Base-by-base conservation (phyloP, 2,888 invertebrate genomes). In the Drosophila koepferae region DNA sequence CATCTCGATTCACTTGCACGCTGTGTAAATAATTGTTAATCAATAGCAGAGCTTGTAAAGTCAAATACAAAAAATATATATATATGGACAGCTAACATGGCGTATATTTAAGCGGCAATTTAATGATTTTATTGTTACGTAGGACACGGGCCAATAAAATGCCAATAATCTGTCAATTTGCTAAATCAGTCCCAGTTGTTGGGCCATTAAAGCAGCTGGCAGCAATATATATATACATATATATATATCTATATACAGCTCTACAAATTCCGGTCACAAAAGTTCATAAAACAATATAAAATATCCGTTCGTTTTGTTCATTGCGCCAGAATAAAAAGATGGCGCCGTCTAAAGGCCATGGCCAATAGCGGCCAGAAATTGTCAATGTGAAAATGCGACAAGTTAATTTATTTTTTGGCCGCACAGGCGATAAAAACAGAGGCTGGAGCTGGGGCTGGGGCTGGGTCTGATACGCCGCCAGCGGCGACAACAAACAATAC, bases 211-310 rank as follows among this genome's bases (percentile, higher is more conserved):
- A 71, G 53, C 28, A 40, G 38, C 20, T n/a, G 69, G n/a, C 46
- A 54, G 58, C 68, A 65, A 56, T 59, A 61, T 53, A 46, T 41
- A 56, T 48, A 44, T 40, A 16, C 34, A 38, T 14, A 38, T 23
- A 40, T 54, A 40, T 23, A 23, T 12, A 34, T 31, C 64, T 77
- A 36, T 55, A 56, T 53, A 70, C 58, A 63, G 74, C 70, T 67
- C 41, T 68, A n/a, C 20, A 54, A 63, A 81, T 64, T 64, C 63
- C 66, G 72, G 60, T 58, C 60, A 63, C 61, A 65, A 77, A 72
- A 83, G 84, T 77, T 80, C 82, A 86, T 86, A 89, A 86, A 89
- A 86, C 79, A 89, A 84, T 77, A 89, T 84, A 83, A 89, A 86
- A 85, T 86, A 76, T 73, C 66, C 59, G 62, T 59, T 67, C 56